Percentiles rank a stretch among this genome's conserved stretches.
These are phyloP conservation scores for Dipus sagitta DNA, from an alignment of 2,797 vertebrate species.

Conservation along the genomic window DNA sequence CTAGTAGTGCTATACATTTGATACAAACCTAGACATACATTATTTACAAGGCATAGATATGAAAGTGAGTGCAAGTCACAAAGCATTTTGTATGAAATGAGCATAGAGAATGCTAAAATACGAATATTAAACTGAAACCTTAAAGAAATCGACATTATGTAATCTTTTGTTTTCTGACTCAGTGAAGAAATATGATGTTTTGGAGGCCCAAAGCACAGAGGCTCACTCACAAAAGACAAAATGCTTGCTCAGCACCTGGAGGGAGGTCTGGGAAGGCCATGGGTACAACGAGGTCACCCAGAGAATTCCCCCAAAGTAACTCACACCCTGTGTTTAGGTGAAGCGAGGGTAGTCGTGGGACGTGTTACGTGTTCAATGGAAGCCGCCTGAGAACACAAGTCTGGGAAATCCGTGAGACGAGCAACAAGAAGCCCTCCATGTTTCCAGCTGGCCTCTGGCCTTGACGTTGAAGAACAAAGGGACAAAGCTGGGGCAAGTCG, in stretches of 20 bases:
- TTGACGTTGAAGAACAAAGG: constrained; percentile 13
- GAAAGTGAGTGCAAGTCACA: background rate
- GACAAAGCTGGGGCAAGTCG: constrained; percentile 31
- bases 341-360: background rate
- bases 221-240: background rate
- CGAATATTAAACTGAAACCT: background rate
- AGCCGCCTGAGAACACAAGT: background rate
- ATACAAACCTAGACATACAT: background rate
- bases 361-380: background rate
- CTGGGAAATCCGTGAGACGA: constrained; percentile 32
- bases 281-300: background rate
- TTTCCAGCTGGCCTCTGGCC: background rate
- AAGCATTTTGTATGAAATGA: background rate
- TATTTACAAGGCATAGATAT: background rate
- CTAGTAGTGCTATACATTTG: background rate
- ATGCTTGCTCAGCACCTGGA: background rate
- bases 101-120: background rate
- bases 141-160: background rate
- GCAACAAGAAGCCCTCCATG: background rate
- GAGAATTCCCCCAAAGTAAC: too few relatives aligned
- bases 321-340: too few relatives aligned
- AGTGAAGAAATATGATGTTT: background rate
- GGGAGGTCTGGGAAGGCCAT: background rate
- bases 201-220: constrained; percentile 2
- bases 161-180: constrained; percentile 1